Evolutionary conservation across 2,888 invertebrate genomes (phyloP).

Genomic region (Cataglyphis cursor): DNA sequence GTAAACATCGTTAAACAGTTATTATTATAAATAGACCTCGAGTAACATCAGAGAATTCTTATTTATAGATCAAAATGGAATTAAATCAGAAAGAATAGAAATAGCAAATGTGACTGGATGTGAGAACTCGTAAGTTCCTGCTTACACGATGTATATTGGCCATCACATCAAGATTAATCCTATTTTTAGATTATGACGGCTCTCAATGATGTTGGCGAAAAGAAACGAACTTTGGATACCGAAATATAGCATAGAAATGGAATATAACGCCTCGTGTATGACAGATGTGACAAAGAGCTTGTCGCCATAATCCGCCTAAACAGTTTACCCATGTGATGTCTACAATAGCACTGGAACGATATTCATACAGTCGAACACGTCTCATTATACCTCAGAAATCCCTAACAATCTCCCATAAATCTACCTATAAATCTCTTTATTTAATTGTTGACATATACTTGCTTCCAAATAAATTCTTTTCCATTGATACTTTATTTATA

Average conservation of each 20-base stretch:
- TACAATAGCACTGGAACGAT: constrained; percentile 2
- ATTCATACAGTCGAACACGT: constrained; percentile 7
- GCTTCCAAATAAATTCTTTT: neutral
- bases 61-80: neutral
- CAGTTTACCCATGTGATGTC: constrained; percentile 15
- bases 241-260: constrained; percentile 72
- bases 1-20: neutral
- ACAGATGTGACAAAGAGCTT: constrained; percentile 77
- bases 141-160: constrained; percentile 48
- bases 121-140: constrained; percentile 9
- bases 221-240: constrained; percentile 50
- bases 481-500: neutral
- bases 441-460: neutral
- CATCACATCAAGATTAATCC: constrained; percentile 64
- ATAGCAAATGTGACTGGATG: neutral
- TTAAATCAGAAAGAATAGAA: constrained; percentile 1
- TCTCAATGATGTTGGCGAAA: constrained; percentile 61
- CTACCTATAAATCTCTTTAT: constrained; percentile 5
- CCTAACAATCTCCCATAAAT: neutral
- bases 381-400: constrained; percentile 22
- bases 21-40: neutral
- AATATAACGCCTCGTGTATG: constrained; percentile 76
- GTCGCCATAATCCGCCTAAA: constrained; percentile 74
- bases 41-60: neutral
- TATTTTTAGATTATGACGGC: constrained; percentile 72